Conservation (phyloP, 1,140 invertebrate genomes). For the Drosophila saltans region DNA sequence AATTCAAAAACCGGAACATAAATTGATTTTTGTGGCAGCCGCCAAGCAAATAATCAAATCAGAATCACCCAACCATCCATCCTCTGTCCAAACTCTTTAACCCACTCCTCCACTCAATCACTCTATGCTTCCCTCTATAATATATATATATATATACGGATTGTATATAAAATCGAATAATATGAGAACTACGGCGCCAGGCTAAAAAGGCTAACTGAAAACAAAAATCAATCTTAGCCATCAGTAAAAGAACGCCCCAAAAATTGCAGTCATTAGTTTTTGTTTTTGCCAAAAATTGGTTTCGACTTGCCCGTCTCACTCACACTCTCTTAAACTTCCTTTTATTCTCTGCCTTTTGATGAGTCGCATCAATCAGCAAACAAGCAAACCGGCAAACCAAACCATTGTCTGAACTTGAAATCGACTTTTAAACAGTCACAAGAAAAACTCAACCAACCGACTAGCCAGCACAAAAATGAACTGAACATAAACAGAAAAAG, state of each 20-base stretch:
- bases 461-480: constrained; percentile 3
- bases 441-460: constrained; percentile 24
- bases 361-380: constrained; percentile 71
- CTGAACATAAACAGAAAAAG: not conserved
- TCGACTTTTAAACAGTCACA: constrained; percentile 69
- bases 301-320: constrained; percentile 2
- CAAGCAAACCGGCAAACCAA: constrained; percentile 16
- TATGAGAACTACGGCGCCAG: constrained; percentile 39
- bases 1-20: constrained; percentile 51
- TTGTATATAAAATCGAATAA: constrained; percentile 21
- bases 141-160: constrained; percentile 8
- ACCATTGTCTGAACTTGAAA: constrained; percentile 77
- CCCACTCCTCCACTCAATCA: not conserved
- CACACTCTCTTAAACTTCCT: not conserved
- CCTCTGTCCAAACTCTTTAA: not conserved
- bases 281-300: constrained; percentile 21
- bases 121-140: constrained; percentile 7
- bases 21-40: constrained; percentile 73
- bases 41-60: constrained; percentile 73
- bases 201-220: constrained; percentile 35
- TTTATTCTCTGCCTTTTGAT: constrained; percentile 41
- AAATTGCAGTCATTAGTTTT: constrained; percentile 80
- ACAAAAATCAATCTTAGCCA: constrained; percentile 67
- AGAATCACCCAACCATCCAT: constrained; percentile 34
- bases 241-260: constrained; percentile 54